phyloP scores from a whole-genome alignment of 2,888 invertebrate genomes.

The Agrochola macilenta region DNA sequence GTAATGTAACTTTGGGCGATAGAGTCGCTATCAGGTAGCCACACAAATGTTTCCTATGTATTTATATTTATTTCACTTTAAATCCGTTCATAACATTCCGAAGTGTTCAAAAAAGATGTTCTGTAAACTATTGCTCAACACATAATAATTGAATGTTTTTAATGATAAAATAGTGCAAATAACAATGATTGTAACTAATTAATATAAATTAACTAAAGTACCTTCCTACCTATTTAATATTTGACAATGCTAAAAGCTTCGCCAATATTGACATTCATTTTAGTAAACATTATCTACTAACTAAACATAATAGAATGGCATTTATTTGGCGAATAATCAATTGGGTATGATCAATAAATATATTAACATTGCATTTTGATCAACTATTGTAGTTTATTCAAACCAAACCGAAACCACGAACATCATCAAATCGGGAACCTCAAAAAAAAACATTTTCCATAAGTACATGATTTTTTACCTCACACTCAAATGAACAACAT shows the following conservation, averaged over 20 bases:
- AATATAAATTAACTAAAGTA: conserved; percentile 1
- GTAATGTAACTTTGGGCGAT: no score
- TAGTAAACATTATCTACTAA: background rate
- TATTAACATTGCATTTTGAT: background rate
- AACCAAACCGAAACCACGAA: background rate
- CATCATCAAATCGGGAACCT: background rate
- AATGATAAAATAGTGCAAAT: conserved; percentile 1
- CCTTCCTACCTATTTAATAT: background rate
- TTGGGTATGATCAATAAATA: background rate
- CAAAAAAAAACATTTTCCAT: background rate
- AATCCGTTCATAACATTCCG: no score
- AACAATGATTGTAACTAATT: conserved; percentile 15
- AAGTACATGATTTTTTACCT: background rate
- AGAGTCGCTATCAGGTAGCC: no score
- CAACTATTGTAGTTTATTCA: background rate
- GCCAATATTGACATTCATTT: conserved; percentile 9
- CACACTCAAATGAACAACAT: background rate
- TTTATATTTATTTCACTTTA: no score
- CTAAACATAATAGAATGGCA: background rate
- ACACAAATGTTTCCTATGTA: no score
- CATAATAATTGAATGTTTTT: background rate
- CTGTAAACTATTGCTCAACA: no score
- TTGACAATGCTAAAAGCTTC: conserved; percentile 30
- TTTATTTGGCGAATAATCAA: conserved; percentile 7
- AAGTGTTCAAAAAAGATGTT: background rate